Evolutionary conservation across 2,797 vertebrate species (phyloP), one percentile per base, ranked within the genome.

Genomic region (Neosilurus hyrtlii): DNA sequence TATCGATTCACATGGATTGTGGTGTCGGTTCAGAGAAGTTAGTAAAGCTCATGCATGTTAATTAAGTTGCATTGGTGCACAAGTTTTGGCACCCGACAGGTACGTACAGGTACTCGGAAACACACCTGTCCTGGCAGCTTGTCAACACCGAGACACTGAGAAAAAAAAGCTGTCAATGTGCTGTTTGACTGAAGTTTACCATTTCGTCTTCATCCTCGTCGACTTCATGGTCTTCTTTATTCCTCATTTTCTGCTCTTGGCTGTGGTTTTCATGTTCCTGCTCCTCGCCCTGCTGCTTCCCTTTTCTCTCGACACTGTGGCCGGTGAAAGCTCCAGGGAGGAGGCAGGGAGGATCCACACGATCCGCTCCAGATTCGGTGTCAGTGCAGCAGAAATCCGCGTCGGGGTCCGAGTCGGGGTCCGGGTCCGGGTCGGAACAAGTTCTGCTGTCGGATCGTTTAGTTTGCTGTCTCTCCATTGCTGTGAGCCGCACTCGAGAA

Each of bases 131-230:
- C 72, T 15, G 2, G 20, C 30, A 59, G 16, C 7, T 75, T 57
- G 26, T 35, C 9, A 57, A 57, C 52, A 57, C 52, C 14, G 4
- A 30, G 8, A 26, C 51, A 16, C 51, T 24, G 52, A 22, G 9
- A 0, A 7, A 59, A 35, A 37, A 3, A 22, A 9, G n/a, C 14
- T 4, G 26, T 0, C 26, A 12, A 15, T 24, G 52, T 10, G 71
- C 1, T 26, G 16, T 37, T 14, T 10, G 3, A 20, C 57, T 57
- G 57, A 20, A 37, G 12, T 82, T 93, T 93, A 94, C 93, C 93
- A 93, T 93, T 79, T 95, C 92, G 71, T 93, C 91, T 35, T 92
- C 91, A 18, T 93, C 87, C 15, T 73, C 88, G 18, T 89, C 87
- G 26, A 82, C 88, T 1, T 91, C 91, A 9, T 57, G 80, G 10